phyloP scores from a whole-genome alignment of 2,888 invertebrate genomes.

The Digitonthophagus gazella region DNA sequence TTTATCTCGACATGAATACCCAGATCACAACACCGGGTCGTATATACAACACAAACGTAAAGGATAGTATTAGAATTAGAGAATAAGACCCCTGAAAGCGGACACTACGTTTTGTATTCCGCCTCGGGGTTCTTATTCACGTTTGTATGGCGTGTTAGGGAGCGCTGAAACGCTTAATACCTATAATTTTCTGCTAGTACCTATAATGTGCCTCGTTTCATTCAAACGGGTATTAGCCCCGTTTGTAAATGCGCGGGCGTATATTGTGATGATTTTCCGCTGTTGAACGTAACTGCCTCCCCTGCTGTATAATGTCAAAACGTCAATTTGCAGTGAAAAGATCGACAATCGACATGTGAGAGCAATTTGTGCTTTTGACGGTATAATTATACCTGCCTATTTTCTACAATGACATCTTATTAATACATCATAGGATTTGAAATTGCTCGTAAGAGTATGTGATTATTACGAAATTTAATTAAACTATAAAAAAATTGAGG shows the following conservation, averaged over 20 bases:
- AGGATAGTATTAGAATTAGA: too few species aligned
- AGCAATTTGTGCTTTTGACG: neutral
- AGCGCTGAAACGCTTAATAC: neutral
- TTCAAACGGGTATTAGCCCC: neutral
- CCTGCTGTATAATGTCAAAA: neutral
- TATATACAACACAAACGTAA: too few species aligned
- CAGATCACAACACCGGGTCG: too few species aligned
- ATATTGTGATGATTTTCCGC: neutral
- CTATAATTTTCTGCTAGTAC: neutral
- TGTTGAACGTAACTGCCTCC: neutral
- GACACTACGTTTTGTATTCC: neutral
- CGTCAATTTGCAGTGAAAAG: neutral
- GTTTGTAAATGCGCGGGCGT: neutral
- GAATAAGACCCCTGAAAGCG: neutral
- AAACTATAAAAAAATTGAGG: too few species aligned
- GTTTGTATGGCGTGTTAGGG: neutral
- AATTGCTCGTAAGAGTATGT: too few species aligned
- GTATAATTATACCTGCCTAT: neutral
- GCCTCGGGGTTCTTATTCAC: neutral
- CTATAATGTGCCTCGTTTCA: neutral
- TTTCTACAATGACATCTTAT: neutral
- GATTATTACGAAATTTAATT: too few species aligned
- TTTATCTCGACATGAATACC: too few species aligned
- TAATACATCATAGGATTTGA: too few species aligned
- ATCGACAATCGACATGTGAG: neutral